Conservation (phyloP, 1,140 invertebrate species). For the Drosophila nigrodunni region DNA sequence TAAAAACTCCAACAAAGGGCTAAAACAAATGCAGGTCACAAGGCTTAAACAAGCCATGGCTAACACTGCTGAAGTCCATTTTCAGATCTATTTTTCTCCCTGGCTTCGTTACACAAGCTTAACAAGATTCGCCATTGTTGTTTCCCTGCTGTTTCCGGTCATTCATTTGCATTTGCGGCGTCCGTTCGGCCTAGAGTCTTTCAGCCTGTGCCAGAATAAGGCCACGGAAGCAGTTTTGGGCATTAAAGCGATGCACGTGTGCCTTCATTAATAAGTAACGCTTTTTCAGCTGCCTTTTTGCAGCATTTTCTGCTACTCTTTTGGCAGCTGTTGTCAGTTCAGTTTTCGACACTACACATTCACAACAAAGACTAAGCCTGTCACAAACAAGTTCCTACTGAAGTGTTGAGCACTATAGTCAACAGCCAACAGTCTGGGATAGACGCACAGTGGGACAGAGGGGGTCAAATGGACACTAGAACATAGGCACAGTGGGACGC, state of each 20-base stretch:
- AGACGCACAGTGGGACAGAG: neutral
- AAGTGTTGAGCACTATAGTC: slow-evolving; percentile 27
- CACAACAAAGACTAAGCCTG: neutral
- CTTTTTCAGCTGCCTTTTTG: neutral
- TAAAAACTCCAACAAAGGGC: slow-evolving; percentile 25
- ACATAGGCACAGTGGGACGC: too few relatives aligned
- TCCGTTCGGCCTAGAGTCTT: slow-evolving; percentile 9
- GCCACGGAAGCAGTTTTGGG: slow-evolving; percentile 17
- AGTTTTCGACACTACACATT: slow-evolving; percentile 34
- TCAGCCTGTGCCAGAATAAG: neutral
- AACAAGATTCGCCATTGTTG: slow-evolving; percentile 41
- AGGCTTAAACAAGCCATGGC: slow-evolving; percentile 56
- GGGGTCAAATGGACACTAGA: too few relatives aligned
- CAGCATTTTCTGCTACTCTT: neutral
- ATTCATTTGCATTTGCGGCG: slow-evolving; percentile 67
- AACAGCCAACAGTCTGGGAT: slow-evolving; percentile 20
- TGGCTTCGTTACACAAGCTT: slow-evolving; percentile 19
- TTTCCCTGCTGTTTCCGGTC: slow-evolving; percentile 51
- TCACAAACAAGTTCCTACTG: slow-evolving; percentile 13
- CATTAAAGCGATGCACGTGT: slow-evolving; percentile 43
- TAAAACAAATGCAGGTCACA: slow-evolving; percentile 54
- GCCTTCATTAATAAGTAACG: slow-evolving; percentile 18
- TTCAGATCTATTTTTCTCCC: slow-evolving; percentile 7
- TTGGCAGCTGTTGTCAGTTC: slow-evolving; percentile 8
- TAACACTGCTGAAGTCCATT: slow-evolving; percentile 8